Evolutionary conservation across 2,888 invertebrate genomes (phyloP), one percentile per base, ranked within the genome.

Genomic region (Rhingia rostrata): DNA sequence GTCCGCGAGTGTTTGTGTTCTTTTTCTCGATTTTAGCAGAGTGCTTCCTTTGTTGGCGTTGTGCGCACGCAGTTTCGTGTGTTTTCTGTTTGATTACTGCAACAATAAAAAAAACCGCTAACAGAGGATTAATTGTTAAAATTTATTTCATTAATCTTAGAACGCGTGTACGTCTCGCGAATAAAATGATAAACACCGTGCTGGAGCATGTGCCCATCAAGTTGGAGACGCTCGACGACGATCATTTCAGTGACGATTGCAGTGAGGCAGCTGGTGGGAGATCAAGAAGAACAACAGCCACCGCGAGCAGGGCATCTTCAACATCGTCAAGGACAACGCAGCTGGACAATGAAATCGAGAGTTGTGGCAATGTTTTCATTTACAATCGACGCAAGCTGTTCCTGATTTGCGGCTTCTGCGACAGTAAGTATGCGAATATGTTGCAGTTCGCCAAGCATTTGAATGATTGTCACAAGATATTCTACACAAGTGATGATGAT

Each of bases 121-220:
- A 9, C 4, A 22, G 4, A 30, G 22, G 22, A 30, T 49, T 47
- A 22, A 47, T 47, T 41, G 10, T 9, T 41, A 10, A 41, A 41
- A 41, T 6, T 22, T 49, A 9, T 30, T 47, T 49, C 4, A 10
- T 5, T 49, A 30, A 4, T 6, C 9, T 22, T 22, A 2, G 22
- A 22, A 30, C 49, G 49, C 22, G 30, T 30, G 22, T 30, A 30
- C 30, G 30, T 10, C 10, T 30, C 37, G 37, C 9, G 3, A 41
- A 6, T 41, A 87, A 66, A 79, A 89, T 89, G 89, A 88, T 90
- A 88, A 88, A 84, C 54, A 87, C 87, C 83, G 86, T 84, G 86
- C 83, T 87, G 85, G 88, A 88, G 87, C 88, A 88, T 88, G 88
- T 88, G 82, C 86, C 86, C 63, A 87, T 88, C 14, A 88, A 88